Percentiles rank a stretch among this genome's conserved stretches.
Evolutionary conservation across 2,797 vertebrate species (phyloP).

Genomic region (Psittacula echo): DNA sequence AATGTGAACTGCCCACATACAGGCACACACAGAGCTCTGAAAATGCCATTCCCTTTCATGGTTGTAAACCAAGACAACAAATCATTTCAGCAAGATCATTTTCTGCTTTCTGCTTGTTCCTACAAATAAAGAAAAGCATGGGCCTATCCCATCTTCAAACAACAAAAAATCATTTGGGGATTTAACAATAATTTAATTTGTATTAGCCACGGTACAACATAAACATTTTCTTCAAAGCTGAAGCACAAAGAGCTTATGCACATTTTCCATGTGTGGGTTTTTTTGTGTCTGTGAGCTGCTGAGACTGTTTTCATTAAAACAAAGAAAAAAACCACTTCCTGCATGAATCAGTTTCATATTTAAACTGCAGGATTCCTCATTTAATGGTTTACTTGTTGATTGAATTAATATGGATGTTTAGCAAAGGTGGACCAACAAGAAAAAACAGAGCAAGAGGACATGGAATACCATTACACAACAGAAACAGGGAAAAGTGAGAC

Average conservation of each 20-base stretch:
- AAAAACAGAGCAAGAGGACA: neutral
- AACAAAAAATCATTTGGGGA: slow-evolving; percentile 43
- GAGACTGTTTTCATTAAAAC: slow-evolving; percentile 70
- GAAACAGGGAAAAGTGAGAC: neutral
- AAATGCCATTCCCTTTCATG: slow-evolving; percentile 16
- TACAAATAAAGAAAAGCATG: neutral
- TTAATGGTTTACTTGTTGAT: slow-evolving; percentile 42
- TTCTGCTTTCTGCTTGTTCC: slow-evolving; percentile 36
- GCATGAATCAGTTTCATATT: slow-evolving; percentile 57
- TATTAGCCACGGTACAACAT: slow-evolving; percentile 38
- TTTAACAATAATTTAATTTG: slow-evolving; percentile 52
- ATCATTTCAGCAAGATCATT: slow-evolving; percentile 41
- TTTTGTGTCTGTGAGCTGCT: slow-evolving; percentile 11
- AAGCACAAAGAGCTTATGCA: slow-evolving; percentile 61
- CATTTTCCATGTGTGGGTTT: slow-evolving; percentile 66
- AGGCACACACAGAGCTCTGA: neutral
- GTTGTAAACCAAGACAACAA: slow-evolving; percentile 49
- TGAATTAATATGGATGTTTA: slow-evolving; percentile 22
- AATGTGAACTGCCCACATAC: neutral
- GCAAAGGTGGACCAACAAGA: neutral
- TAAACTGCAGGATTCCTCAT: slow-evolving; percentile 21
- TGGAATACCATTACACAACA: neutral
- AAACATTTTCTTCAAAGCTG: slow-evolving; percentile 65
- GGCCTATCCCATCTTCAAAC: slow-evolving; percentile 17
- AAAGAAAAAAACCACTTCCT: slow-evolving; percentile 58